Evolutionary conservation across 1,140 invertebrate genomes (phyloP), one percentile per base, ranked within the genome.

Genomic region (Drepana arcuata): DNA sequence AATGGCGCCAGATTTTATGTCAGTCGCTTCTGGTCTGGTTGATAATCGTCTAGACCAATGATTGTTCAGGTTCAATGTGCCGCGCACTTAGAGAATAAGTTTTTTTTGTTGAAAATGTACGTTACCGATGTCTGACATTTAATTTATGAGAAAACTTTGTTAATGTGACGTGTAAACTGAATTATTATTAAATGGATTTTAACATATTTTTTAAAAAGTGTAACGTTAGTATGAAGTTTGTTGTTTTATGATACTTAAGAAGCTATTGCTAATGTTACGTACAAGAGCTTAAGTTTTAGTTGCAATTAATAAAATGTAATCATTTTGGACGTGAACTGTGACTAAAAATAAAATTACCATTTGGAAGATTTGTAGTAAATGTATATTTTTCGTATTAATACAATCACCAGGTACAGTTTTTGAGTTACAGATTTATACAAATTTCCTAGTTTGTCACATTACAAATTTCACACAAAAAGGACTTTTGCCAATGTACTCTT

Each of bases 391-490:
- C 55, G 60, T 75, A 69, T 75, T 56, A 68, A 74, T 75, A 77
- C 72, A 78, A 78, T 78, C 69, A 75, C 67, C 77, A 81, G 77
- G 77, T 81, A 81, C 77, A 73, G 71, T 67, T 74, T 70, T 69
- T 63, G 64, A 75, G 68, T 72, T 67, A 71, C 55, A 67, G 57
- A 63, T 71, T 71, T 55, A 51, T 73, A 71, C 62, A 69, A 75
- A 71, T 66, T 67, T 60, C 56, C 46, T 61, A 52, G 57, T 49
- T 64, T 63, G 68, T 72, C 69, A 73, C 64, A 68, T 54, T 16
- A 45, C 55, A 43, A 48, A 60, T 58, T 63, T 53, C 47, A 46
- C 40, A 54, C 18, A 34, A 55, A 65, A 57, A 60, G 49, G 51
- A 57, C 52, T 45, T 46, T 42, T 34, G 55, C 38, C 41, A 44